Conservation (phyloP, 2,797 vertebrate genomes). For the Fringilla coelebs region DNA sequence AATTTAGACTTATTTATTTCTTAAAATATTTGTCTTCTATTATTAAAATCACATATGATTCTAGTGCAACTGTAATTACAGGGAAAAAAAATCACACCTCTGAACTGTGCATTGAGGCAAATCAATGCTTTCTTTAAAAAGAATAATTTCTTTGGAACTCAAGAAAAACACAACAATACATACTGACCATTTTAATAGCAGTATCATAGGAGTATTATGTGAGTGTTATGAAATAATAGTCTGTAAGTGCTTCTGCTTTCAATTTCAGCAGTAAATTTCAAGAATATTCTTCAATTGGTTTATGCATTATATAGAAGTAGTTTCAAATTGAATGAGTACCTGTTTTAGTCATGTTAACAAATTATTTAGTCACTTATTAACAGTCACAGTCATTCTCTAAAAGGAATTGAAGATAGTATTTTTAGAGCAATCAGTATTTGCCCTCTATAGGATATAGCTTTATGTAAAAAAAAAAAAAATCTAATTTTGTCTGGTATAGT, state of each 20-base stretch:
- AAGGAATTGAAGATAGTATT: background rate
- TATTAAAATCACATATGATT: background rate
- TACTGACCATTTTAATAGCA: background rate
- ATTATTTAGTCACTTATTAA: background rate
- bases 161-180: background rate
- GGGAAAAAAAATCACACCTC: background rate
- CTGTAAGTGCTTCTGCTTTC: background rate
- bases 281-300: background rate
- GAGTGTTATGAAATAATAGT: background rate
- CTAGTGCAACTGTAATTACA: background rate
- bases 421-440: background rate
- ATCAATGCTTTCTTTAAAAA: background rate
- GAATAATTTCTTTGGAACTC: background rate
- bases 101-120: background rate
- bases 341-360: background rate
- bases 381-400: background rate
- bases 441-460: background rate
- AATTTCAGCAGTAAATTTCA: background rate
- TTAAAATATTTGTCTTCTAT: background rate
- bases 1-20: background rate
- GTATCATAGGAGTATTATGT: background rate
- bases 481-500: background rate
- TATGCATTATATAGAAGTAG: background rate
- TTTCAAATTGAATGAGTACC: background rate
- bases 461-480: background rate